Base-by-base conservation (phyloP, 2,888 invertebrate species). In the Holacanthella duospinosa region DNA sequence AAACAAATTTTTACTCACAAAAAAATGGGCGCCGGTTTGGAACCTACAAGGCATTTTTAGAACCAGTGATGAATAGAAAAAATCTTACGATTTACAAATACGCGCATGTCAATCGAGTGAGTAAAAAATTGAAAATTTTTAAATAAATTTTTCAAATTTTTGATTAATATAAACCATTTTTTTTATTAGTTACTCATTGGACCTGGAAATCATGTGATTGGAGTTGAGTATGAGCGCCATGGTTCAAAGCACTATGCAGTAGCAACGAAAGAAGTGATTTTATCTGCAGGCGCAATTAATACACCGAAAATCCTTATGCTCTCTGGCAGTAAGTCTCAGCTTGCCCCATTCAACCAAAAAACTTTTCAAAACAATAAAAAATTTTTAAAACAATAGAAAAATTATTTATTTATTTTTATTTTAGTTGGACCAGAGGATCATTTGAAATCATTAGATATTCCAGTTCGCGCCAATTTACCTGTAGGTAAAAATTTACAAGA, bases 401-500 rank as follows among this genome's bases (percentile, higher is more conserved):
- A n/a, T n/a, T n/a, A n/a, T n/a, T n/a, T n/a, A n/a, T n/a, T n/a
- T n/a, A n/a, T n/a, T 48, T 48, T 4, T 48, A n/a, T 48, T 48
- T n/a, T 21, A 48, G 68, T 72, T 36, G 72, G 71, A 55, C 65
- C 66, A 3, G 60, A 62, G 27, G 59, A 66, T 16, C 72, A 72
- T 54, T 64, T 72, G 25, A 64, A 68, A 44, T 61, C 65, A 19
- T 59, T 65, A 26, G 57, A 66, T 24, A 69, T 72, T 28, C 48
- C 48, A 16, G 69, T 68, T 1, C 57, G 63, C 28, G 44, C 63
- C 16, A 69, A 72, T 58, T 60, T 65, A 19, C 71, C 72, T 12
- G 72, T 72, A 4, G 72, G 72, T 25, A 60, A 68, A 57, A 72
- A 72, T 58, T 29, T 72, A 24, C 69, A 69, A 43, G 68, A 65